A percentile compares a stretch with the other conserved stretches of the same genome.
phyloP scores from a whole-genome alignment of 2,797 vertebrate genomes.

The Semaprochilodus insignis region DNA sequence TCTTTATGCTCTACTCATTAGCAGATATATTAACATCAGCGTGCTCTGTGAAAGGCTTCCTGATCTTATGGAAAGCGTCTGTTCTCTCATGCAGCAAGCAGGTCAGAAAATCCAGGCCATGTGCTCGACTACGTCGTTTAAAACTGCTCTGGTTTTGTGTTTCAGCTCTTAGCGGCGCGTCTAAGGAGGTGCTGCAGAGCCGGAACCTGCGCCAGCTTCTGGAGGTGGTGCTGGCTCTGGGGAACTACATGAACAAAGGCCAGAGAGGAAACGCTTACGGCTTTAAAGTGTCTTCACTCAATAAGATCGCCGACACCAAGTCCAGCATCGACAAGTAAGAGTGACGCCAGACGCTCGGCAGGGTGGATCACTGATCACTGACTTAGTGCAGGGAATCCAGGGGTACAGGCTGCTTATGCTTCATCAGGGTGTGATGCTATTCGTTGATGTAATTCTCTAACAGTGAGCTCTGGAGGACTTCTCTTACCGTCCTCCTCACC shows the following conservation, averaged over 20 bases:
- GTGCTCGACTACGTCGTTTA: too few relatives aligned
- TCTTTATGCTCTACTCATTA: too few relatives aligned
- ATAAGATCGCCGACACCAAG: constrained; percentile 95
- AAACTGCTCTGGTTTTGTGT: not conserved
- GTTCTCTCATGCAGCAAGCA: too few relatives aligned
- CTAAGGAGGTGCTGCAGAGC: constrained; percentile 84
- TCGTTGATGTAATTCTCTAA: too few relatives aligned
- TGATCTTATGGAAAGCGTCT: too few relatives aligned
- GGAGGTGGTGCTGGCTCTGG: constrained; percentile 92
- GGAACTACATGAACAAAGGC: constrained; percentile 98
- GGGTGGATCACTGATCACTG: not conserved
- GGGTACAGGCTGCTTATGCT: too few relatives aligned
- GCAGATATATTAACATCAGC: too few relatives aligned
- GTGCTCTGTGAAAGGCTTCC: too few relatives aligned
- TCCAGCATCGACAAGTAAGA: constrained; percentile 94
- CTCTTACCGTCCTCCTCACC: too few relatives aligned
- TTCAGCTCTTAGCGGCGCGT: constrained; percentile 83
- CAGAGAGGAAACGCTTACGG: constrained; percentile 92
- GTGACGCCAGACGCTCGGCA: not conserved
- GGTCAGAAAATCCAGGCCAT: too few relatives aligned
- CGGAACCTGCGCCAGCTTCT: constrained; percentile 83
- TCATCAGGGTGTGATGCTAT: not conserved
- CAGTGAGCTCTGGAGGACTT: too few relatives aligned
- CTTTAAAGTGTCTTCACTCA: constrained; percentile 92
- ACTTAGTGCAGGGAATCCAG: too few relatives aligned